Evolutionary conservation across 2,888 invertebrate genomes (phyloP), one percentile per base, ranked within the genome.

Genomic region (Chloroclysta siterata): DNA sequence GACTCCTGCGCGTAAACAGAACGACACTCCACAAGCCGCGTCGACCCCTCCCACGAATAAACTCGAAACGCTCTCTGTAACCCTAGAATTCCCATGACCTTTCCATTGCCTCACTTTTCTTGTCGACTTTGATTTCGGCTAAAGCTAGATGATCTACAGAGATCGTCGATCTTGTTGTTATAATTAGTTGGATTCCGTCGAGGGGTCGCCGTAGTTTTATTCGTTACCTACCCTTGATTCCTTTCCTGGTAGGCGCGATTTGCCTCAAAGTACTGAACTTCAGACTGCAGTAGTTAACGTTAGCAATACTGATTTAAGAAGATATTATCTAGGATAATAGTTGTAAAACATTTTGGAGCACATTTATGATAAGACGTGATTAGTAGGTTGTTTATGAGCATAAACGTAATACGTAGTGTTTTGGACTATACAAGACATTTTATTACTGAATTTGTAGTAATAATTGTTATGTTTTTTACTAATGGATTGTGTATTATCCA

Each of bases 1-100:
- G 28, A 69, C 79, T 6, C 69, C 69, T 57, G 64, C 77, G n/a
- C 76, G 82, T 47, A 84, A 83, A 65, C 74, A 71, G 48, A 52
- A 68, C 7, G 83, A 81, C 60, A 28, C 65, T 56, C 29, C 71
- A 22, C 57, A 14, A 17, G 17, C 68, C 39, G 72, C 70, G 17
- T 68, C 75, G 5, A 22, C 57, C 8, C 50, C 50, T 15, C 53
- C 53, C 8, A 41, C 61, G 7, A 51, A 44, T 13, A 65, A 61
- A 13, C 22, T 58, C 5, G 65, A 65, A 42, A 29, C 61, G 7
- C 54, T 65, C 47, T 53, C 65, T 54, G 22, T 59, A 8, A 47
- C 58, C 13, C 42, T 58, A 46, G 65, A 65, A 36, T 65, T 47
- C 15, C 65, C 65, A 65, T 65, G 54, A 58, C 29, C 22, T 1